These are phyloP conservation scores for Spodoptera litura DNA, from an alignment of 1,140 invertebrate species.

Conservation along the genomic window DNA sequence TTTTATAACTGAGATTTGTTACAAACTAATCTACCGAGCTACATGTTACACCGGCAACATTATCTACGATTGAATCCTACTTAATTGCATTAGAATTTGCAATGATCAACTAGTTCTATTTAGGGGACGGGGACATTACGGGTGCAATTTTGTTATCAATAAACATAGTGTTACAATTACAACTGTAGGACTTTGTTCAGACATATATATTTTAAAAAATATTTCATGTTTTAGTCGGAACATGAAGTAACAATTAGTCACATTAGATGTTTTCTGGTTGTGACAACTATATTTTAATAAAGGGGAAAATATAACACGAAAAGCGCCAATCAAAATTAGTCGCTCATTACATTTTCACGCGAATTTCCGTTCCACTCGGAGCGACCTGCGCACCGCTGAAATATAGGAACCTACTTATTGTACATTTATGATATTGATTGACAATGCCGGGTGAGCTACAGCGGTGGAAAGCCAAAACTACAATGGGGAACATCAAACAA, in stretches of 20 bases:
- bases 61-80: too few relatives aligned
- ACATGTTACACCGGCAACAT: too few relatives aligned
- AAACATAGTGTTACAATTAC: too few relatives aligned
- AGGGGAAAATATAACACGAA: background rate
- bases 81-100: too few relatives aligned
- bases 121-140: too few relatives aligned
- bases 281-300: background rate
- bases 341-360: constrained; percentile 3
- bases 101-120: too few relatives aligned
- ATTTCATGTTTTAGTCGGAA: too few relatives aligned
- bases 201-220: too few relatives aligned
- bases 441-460: background rate
- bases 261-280: too few relatives aligned
- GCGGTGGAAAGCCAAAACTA: background rate
- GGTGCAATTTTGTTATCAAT: too few relatives aligned
- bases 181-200: too few relatives aligned
- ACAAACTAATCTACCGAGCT: background rate
- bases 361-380: background rate
- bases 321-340: constrained; percentile 9
- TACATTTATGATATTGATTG: constrained; percentile 1
- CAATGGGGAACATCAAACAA: background rate
- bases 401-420: background rate
- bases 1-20: background rate
- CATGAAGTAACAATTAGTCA: too few relatives aligned
- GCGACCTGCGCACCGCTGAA: background rate